phyloP scores from a whole-genome alignment of 2,888 invertebrate genomes.

The Epirrhoe tristata region DNA sequence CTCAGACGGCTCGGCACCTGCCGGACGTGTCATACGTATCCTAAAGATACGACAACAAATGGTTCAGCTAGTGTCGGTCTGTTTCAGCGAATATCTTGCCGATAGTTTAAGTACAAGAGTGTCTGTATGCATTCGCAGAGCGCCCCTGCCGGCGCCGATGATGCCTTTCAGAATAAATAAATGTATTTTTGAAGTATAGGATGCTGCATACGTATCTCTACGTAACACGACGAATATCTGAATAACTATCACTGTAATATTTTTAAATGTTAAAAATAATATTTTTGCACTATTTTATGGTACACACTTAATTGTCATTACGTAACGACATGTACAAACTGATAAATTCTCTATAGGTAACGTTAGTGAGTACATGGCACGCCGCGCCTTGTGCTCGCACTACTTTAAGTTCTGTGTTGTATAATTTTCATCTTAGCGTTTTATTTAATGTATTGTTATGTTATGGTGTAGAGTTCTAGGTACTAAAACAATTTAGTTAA shows the following conservation, averaged over 20 bases:
- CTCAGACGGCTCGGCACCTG: slow-evolving; percentile 12
- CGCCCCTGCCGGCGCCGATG: background rate
- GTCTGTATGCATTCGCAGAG: background rate
- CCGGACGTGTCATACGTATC: background rate
- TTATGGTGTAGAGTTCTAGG: slow-evolving; percentile 50
- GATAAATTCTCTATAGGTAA: slow-evolving; percentile 48
- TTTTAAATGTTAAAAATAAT: slow-evolving; percentile 47
- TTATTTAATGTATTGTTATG: slow-evolving; percentile 57
- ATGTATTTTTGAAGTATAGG: slow-evolving; percentile 12
- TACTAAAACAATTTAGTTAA: slow-evolving; percentile 57
- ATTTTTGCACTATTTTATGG: slow-evolving; percentile 56
- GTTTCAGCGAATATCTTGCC: slow-evolving; percentile 54
- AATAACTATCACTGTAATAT: slow-evolving; percentile 32
- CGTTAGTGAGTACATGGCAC: slow-evolving; percentile 31
- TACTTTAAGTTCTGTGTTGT: slow-evolving; percentile 59
- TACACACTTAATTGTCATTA: slow-evolving; percentile 54
- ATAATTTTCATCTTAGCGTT: slow-evolving; percentile 62
- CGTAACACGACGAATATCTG: slow-evolving; percentile 29
- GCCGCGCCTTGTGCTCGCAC: slow-evolving; percentile 3
- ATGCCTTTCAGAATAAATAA: slow-evolving; percentile 1
- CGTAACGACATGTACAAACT: slow-evolving; percentile 61
- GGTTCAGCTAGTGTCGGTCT: slow-evolving; percentile 20
- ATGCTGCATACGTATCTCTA: slow-evolving; percentile 13
- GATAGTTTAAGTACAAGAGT: slow-evolving; percentile 55
- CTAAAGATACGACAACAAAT: slow-evolving; percentile 4